These are phyloP conservation scores for Gadus macrocephalus DNA, from an alignment of 2,113 vertebrate species.

Conservation along the genomic window DNA sequence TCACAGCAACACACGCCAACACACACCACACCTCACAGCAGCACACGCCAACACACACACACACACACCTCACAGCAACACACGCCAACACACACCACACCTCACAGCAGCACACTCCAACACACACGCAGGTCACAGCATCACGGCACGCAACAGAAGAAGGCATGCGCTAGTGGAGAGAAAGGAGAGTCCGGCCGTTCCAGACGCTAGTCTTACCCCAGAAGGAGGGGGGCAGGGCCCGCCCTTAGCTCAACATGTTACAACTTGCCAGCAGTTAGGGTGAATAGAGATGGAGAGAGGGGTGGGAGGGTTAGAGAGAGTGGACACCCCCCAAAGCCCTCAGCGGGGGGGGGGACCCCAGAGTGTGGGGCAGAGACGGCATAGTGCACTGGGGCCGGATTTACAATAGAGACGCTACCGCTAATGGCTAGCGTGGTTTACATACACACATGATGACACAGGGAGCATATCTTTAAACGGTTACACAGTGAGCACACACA, in stretches of 20 bases:
- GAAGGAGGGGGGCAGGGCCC: slow-evolving; percentile 87
- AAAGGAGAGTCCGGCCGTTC: slow-evolving; percentile 7
- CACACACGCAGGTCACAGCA: too few relatives aligned
- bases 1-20: too few relatives aligned
- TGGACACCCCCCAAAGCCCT: slow-evolving; percentile 64
- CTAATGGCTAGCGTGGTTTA: not conserved
- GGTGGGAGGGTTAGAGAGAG: slow-evolving; percentile 80
- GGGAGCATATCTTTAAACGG: not conserved
- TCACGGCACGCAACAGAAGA: not conserved
- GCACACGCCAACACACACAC: too few relatives aligned
- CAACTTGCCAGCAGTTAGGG: slow-evolving; percentile 87
- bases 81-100: too few relatives aligned
- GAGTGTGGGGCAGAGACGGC: not conserved
- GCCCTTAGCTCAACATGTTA: slow-evolving; percentile 78
- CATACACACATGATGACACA: not conserved
- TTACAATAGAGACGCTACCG: too few relatives aligned
- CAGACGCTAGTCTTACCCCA: slow-evolving; percentile 79
- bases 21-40: too few relatives aligned
- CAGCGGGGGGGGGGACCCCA: slow-evolving; percentile 68
- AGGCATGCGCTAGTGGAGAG: slow-evolving; percentile 44
- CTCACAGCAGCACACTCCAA: too few relatives aligned
- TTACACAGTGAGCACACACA: not conserved
- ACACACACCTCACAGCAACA: too few relatives aligned
- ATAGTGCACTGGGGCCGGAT: too few relatives aligned
- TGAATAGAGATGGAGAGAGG: slow-evolving; percentile 86